Evolutionary conservation across 2,888 invertebrate species (phyloP), one percentile per base, ranked within the genome.

Genomic region (Yponomeuta sedellus): DNA sequence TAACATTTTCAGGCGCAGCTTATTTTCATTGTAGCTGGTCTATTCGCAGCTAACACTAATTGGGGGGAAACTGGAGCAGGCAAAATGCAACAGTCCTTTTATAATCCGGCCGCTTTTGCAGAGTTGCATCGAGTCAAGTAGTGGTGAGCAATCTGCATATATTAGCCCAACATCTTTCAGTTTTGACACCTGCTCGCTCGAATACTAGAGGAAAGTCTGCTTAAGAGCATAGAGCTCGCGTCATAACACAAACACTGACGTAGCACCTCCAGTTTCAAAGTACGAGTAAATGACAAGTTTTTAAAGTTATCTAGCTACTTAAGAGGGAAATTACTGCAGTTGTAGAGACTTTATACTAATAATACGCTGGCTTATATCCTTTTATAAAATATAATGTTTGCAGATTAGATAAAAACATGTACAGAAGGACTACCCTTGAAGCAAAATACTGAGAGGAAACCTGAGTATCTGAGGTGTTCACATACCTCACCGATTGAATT

Each of bases 161-260:
- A 91, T 91, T 91, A 89, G 83, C 86, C 85, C 85, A 85, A 87
- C 83, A 83, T 84, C 85, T 82, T 83, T 81, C 83, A 87, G 88
- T 89, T 89, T 87, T 89, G 90, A 89, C 90, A 90, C 90, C 90
- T 88, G 89, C 86, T 86, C 85, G 25, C n/a, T 22, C 19, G 20
- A 59, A 59, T 22, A 52, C 44, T 52, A 16, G 2, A 16, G 12
- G 20, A 22, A 59, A 25, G 34, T 34, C 34, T 8, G 34, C 25
- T 59, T 25, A 10, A 20, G 20, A 10, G 20, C 25, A 20, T 59
- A 59, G 25, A 22, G 8, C 34, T 34, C 59, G 25, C 25, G 25
- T 44, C 19, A 20, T 25, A 34, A 34, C 34, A 34, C 34, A 25
- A 25, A 34, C 34, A 34, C 34, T 25, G 59, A 59, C 83, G 80